Evolutionary conservation across 2,888 invertebrate species (phyloP).

Genomic region (Leptinotarsa tumamoca): DNA sequence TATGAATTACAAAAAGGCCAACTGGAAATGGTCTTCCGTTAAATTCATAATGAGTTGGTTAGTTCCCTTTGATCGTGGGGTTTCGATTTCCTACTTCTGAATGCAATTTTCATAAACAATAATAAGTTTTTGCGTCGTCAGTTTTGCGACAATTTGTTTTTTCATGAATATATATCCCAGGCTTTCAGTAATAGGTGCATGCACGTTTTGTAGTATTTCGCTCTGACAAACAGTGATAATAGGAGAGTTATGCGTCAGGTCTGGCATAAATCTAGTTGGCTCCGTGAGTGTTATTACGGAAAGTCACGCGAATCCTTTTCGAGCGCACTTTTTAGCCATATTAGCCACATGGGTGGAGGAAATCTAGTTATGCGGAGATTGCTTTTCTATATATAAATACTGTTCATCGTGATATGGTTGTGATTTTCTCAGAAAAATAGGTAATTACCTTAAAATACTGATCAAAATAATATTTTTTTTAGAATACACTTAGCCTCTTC

Average conservation of each 20-base stretch:
- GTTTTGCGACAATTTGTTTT: not conserved
- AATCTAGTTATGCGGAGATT: not conserved
- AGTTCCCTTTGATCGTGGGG: not conserved
- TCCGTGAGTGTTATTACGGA: conserved; percentile 62
- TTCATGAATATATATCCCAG: conserved; percentile 5
- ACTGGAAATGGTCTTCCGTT: no score
- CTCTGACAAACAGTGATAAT: conserved; percentile 65
- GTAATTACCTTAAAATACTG: no score
- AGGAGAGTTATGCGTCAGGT: conserved; percentile 62
- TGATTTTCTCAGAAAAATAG: no score
- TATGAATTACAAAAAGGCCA: no score
- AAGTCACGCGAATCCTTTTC: conserved; percentile 58
- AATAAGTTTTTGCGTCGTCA: not conserved
- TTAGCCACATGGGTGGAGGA: conserved; percentile 21
- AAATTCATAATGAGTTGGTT: not conserved
- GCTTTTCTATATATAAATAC: not conserved
- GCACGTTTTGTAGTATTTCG: conserved; percentile 60
- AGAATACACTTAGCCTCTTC: no score
- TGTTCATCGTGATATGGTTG: no score
- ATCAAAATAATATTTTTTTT: no score
- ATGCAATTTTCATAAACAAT: not conserved
- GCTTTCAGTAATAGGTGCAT: conserved; percentile 51
- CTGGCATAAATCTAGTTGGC: conserved; percentile 62
- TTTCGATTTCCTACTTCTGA: not conserved
- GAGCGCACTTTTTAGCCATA: conserved; percentile 34